Percentiles rank a stretch among this genome's conserved stretches.
Conservation (phyloP, 2,797 vertebrate genomes). For the Iguana delicatissima region DNA sequence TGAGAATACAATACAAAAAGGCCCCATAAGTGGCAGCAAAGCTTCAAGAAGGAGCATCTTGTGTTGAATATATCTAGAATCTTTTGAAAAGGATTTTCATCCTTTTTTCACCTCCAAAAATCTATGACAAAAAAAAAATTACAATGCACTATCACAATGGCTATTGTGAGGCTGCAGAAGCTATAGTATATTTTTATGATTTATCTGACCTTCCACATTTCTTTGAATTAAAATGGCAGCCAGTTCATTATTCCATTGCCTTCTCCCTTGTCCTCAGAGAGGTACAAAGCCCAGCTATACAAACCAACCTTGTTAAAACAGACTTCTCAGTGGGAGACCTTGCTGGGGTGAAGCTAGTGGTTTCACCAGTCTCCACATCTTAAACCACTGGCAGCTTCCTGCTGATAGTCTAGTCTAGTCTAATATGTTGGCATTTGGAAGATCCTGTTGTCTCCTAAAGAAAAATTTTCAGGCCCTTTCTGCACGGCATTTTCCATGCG, state of each 20-base stretch:
- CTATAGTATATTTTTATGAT: neutral
- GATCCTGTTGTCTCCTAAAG: no score
- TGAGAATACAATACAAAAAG: neutral
- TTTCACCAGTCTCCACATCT: neutral
- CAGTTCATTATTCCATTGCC: neutral
- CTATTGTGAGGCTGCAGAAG: neutral
- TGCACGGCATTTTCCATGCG: no score
- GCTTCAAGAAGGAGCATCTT: neutral
- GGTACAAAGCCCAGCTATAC: neutral
- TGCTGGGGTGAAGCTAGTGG: neutral
- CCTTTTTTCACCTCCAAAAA: neutral
- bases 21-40: neutral
- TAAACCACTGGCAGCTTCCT: neutral
- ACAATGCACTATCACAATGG: constrained; percentile 3
- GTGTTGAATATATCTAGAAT: neutral
- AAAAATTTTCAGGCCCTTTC: no score
- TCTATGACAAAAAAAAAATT: neutral
- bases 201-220: constrained; percentile 16
- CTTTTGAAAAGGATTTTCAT: neutral
- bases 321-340: neutral
- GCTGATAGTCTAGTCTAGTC: neutral
- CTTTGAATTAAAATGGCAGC: neutral
- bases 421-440: no score
- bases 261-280: neutral
- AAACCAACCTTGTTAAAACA: constrained; percentile 7